Conservation (phyloP, 2,888 invertebrate species). For the Rapana venosa region DNA sequence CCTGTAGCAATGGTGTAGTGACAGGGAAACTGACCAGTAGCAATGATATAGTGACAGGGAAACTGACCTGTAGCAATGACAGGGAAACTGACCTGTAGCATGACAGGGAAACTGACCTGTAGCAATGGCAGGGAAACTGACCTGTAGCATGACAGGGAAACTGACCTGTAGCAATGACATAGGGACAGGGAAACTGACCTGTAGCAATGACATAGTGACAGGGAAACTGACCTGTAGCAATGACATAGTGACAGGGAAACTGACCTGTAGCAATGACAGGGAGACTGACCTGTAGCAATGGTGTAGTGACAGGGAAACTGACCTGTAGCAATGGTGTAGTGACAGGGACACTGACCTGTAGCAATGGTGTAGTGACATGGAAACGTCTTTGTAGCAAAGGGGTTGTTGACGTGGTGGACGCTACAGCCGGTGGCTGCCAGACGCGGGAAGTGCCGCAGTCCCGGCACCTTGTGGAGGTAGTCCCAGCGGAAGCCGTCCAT, state of each 20-base stretch:
- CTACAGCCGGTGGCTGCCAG: constrained; percentile 81
- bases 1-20: neutral
- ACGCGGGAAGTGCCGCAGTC: constrained; percentile 82
- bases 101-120: too few relatives aligned
- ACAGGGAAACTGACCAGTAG: neutral
- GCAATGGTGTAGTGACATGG: constrained; percentile 86
- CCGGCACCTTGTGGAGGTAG: constrained; percentile 81
- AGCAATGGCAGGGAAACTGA: too few relatives aligned
- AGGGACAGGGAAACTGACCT: neutral
- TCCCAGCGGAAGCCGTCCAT: constrained; percentile 86
- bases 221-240: neutral
- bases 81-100: too few relatives aligned
- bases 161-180: too few relatives aligned
- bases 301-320: neutral
- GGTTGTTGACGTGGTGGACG: constrained; percentile 79
- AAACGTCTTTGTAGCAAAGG: constrained; percentile 83
- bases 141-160: too few relatives aligned
- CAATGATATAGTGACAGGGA: neutral
- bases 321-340: neutral
- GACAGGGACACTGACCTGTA: constrained; percentile 74
- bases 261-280: too few relatives aligned
- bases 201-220: neutral
- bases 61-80: neutral
- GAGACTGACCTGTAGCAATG: neutral
- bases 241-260: too few relatives aligned